Percentiles rank a stretch among this genome's conserved stretches.
These are phyloP conservation scores for Rhadinocentrus ornatus DNA, from an alignment of 2,797 vertebrate genomes.

Conservation along the genomic window DNA sequence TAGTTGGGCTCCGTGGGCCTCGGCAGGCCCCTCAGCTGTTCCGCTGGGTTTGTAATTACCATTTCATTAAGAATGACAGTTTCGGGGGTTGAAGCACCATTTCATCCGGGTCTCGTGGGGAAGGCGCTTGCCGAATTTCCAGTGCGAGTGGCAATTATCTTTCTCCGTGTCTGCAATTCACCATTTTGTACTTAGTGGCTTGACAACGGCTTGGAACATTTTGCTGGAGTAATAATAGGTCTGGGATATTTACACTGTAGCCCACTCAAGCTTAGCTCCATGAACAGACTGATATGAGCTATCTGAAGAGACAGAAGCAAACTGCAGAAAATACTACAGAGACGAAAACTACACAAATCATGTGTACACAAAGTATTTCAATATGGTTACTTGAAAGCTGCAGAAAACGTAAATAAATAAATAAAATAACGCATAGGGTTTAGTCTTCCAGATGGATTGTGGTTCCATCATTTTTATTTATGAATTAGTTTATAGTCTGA, in stretches of 20 bases:
- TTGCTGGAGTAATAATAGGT: slow-evolving; percentile 74
- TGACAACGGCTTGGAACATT: slow-evolving; percentile 76
- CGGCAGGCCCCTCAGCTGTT: slow-evolving; percentile 83
- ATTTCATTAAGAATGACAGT: slow-evolving; percentile 86
- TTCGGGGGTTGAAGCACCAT: slow-evolving; percentile 84
- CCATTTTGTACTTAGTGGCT: slow-evolving; percentile 82
- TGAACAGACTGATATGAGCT: slow-evolving; percentile 63
- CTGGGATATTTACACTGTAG: slow-evolving; percentile 74
- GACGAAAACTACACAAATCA: slow-evolving; percentile 25
- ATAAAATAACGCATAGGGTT: background rate
- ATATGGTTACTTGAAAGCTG: slow-evolving; percentile 18
- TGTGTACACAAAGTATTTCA: slow-evolving; percentile 47
- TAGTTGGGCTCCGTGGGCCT: slow-evolving; percentile 74
- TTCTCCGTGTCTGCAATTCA: slow-evolving; percentile 81
- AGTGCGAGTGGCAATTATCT: slow-evolving; percentile 84
- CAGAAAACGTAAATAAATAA: background rate
- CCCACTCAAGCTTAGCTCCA: slow-evolving; percentile 67
- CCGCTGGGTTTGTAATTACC: slow-evolving; percentile 86
- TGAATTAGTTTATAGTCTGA: slow-evolving; percentile 11
- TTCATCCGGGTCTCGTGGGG: slow-evolving; percentile 82
- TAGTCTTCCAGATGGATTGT: slow-evolving; percentile 8
- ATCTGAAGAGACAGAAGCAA: slow-evolving; percentile 58
- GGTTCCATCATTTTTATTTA: slow-evolving; percentile 22
- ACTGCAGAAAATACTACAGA: slow-evolving; percentile 38
- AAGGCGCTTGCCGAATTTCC: slow-evolving; percentile 83